A percentile compares a stretch with the other conserved stretches of the same genome.
phyloP scores from a whole-genome alignment of 2,888 invertebrate species.

The Pandemis corylana region DNA sequence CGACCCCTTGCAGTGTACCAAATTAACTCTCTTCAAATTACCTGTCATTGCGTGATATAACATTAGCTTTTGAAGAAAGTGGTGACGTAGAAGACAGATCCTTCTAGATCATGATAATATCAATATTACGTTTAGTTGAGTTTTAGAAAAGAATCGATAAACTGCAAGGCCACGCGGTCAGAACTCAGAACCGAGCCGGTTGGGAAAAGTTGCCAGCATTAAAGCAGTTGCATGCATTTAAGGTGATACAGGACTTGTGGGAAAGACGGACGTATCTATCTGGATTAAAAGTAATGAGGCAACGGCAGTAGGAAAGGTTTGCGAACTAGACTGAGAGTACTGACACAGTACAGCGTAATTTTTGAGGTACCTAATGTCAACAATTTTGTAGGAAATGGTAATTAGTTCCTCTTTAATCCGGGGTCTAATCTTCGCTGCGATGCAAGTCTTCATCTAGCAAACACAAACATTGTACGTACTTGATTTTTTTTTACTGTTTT shows the following conservation, averaged over 20 bases:
- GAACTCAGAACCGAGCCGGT: background rate
- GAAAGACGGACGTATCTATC: background rate
- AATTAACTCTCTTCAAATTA: conserved; percentile 23
- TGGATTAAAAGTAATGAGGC: background rate
- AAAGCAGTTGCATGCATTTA: conserved; percentile 15
- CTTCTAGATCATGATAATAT: conserved; percentile 28
- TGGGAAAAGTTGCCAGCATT: conserved; percentile 34
- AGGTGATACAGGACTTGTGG: conserved; percentile 13
- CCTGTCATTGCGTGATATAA: background rate
- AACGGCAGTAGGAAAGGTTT: too few species aligned
- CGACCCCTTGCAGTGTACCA: conserved; percentile 51
- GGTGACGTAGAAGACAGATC: conserved; percentile 9
- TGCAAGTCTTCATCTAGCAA: too few species aligned
- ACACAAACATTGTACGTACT: too few species aligned
- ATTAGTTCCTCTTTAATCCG: too few species aligned
- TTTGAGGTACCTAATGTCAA: too few species aligned
- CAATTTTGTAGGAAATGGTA: too few species aligned
- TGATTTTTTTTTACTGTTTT: too few species aligned
- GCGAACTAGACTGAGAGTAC: too few species aligned
- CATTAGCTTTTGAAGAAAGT: background rate
- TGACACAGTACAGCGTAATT: too few species aligned
- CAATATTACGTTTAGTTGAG: background rate
- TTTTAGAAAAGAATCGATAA: conserved; percentile 28
- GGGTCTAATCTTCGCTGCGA: too few species aligned
- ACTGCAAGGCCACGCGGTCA: conserved; percentile 19